A percentile compares a stretch with the other conserved stretches of the same genome.
Conservation (phyloP, 2,113 vertebrate species). For the Rhabdomys dilectus region DNA sequence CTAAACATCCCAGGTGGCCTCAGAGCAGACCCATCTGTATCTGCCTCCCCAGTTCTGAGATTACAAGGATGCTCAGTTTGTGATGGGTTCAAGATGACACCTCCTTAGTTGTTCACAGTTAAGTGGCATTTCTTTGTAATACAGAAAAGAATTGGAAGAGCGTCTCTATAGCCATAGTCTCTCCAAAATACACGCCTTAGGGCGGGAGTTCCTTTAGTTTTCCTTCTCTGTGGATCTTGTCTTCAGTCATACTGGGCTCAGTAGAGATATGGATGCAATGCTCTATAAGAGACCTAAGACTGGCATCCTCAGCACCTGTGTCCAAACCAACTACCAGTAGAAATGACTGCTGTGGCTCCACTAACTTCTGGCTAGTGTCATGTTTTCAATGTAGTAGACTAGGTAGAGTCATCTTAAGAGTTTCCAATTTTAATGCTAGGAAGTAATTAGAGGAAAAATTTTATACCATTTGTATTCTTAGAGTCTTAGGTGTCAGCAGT, state of each 20-base stretch:
- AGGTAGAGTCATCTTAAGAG: neutral
- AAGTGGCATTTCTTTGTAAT: constrained; percentile 21
- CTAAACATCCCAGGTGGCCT: neutral
- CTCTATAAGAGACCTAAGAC: neutral
- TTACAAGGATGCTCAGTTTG: neutral
- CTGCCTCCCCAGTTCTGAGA: neutral
- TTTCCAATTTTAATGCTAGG: neutral
- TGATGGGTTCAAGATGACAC: neutral
- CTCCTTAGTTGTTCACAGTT: neutral
- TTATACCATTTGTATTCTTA: neutral
- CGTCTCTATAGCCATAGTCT: neutral
- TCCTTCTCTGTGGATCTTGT: neutral
- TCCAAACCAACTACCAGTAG: neutral
- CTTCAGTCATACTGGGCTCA: neutral
- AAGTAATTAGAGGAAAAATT: neutral
- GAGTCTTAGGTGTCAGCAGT: constrained; percentile 13
- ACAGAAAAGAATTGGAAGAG: neutral
- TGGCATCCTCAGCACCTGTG: neutral
- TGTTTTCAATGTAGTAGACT: neutral
- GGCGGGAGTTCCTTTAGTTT: neutral
- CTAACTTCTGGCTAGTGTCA: constrained; percentile 1
- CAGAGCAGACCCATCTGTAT: neutral
- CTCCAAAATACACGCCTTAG: neutral
- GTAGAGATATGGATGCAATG: neutral
- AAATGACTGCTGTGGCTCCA: neutral